These are phyloP conservation scores for Corythornis madagascariensis DNA, from an alignment of 2,113 vertebrate genomes.

Conservation along the genomic window DNA sequence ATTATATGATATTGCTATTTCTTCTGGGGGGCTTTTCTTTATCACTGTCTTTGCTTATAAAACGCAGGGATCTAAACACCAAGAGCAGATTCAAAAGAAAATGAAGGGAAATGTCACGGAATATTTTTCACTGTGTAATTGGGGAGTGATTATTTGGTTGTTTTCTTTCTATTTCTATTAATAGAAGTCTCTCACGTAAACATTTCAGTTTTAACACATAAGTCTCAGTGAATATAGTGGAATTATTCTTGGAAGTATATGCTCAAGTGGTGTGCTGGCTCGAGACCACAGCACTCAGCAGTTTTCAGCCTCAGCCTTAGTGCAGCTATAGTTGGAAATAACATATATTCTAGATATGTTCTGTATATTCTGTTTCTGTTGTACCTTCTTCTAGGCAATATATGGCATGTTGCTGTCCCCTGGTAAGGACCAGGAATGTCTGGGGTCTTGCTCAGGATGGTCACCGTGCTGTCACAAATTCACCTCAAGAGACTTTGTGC, in stretches of 20 bases:
- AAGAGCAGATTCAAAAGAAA: background rate
- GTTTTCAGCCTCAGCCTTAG: background rate
- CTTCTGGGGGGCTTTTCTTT: background rate
- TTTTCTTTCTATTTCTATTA: background rate
- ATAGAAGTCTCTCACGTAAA: background rate
- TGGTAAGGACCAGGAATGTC: background rate
- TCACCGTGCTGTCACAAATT: too few species aligned
- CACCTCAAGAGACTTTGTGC: background rate
- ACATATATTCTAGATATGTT: background rate
- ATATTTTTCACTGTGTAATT: background rate
- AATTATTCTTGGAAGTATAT: background rate
- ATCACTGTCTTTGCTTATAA: background rate
- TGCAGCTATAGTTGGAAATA: background rate
- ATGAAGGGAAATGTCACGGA: background rate
- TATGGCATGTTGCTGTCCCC: fast-evolving
- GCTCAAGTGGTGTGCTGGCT: background rate
- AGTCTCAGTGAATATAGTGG: background rate
- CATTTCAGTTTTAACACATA: background rate
- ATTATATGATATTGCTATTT: background rate
- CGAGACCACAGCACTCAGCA: background rate
- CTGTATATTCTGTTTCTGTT: fast-evolving
- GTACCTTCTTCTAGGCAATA: background rate
- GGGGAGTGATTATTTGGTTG: background rate
- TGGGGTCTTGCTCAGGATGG: background rate
- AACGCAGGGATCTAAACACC: background rate